Evolutionary conservation across 2,113 vertebrate species (phyloP).

Genomic region (Etheostoma cragini): DNA sequence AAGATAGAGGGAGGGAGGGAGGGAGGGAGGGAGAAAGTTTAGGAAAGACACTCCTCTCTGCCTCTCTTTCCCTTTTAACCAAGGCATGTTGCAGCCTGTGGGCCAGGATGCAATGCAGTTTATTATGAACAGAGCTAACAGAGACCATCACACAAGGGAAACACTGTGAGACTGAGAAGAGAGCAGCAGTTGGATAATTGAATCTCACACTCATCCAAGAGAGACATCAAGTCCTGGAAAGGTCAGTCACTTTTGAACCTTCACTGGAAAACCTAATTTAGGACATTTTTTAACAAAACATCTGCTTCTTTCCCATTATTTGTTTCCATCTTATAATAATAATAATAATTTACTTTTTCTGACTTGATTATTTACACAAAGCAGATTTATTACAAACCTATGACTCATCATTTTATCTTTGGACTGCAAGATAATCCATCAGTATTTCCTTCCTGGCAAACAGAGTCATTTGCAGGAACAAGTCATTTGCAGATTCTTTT

Average conservation of each 20-base stretch:
- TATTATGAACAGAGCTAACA: conserved; percentile 25
- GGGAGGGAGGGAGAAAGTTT: too few relatives aligned
- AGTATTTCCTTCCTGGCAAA: not conserved
- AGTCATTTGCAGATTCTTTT: not conserved
- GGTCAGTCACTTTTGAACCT: conserved; percentile 41
- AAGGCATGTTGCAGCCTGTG: conserved; percentile 67
- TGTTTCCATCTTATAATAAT: not conserved
- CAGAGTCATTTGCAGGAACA: not conserved
- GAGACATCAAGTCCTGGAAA: conserved; percentile 17
- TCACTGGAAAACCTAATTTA: not conserved
- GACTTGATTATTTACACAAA: not conserved
- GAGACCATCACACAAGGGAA: not conserved
- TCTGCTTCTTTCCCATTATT: not conserved
- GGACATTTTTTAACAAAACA: not conserved
- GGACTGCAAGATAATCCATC: not conserved
- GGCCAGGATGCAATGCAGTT: conserved; percentile 37
- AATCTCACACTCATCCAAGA: conserved; percentile 4
- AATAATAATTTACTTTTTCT: conserved; percentile 17
- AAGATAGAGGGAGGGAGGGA: not conserved
- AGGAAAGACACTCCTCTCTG: conserved; percentile 49
- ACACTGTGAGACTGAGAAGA: not conserved
- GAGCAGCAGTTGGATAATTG: not conserved
- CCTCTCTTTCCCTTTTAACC: conserved; percentile 2
- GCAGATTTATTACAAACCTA: conserved; percentile 23
- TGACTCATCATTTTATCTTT: conserved; percentile 10